Percentiles rank a stretch among this genome's conserved stretches.
Evolutionary conservation across 2,797 vertebrate species (phyloP).

Genomic region (Propithecus perrieri): DNA sequence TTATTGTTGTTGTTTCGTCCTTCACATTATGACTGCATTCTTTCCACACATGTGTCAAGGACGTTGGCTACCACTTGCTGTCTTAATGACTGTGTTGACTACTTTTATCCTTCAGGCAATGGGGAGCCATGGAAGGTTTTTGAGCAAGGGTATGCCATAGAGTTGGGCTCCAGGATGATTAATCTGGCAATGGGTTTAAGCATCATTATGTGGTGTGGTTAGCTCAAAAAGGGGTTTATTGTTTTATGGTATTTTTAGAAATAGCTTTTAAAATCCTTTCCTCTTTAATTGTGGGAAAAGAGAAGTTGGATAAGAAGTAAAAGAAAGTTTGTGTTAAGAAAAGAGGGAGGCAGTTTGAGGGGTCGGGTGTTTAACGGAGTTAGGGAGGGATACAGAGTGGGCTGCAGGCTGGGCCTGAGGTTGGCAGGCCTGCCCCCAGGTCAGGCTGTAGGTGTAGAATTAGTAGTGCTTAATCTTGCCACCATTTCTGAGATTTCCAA

Average conservation of each 20-base stretch:
- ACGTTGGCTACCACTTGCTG: background rate
- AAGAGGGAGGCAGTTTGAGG: background rate
- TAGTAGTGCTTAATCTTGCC: too few relatives aligned
- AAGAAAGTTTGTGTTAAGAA: constrained; percentile 5
- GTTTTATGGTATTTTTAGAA: background rate
- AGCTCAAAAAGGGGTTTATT: constrained; percentile 16
- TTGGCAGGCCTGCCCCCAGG: background rate
- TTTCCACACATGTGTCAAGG: background rate
- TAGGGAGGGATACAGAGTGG: background rate
- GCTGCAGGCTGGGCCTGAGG: background rate
- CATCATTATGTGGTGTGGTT: background rate
- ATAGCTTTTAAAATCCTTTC: background rate
- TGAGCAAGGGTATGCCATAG: background rate
- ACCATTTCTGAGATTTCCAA: background rate
- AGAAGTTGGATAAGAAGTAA: constrained; percentile 19
- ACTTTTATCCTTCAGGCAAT: background rate
- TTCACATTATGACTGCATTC: constrained; percentile 8
- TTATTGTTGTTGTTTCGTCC: background rate
- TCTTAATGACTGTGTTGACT: background rate
- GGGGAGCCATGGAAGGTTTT: constrained; percentile 8
- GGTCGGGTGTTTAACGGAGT: background rate
- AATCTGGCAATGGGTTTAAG: background rate
- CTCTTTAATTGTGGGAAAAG: background rate
- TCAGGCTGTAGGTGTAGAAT: background rate
- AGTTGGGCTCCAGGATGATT: background rate